Evolutionary conservation across 2,797 vertebrate genomes (phyloP), one percentile per base, ranked within the genome.

Genomic region (Jordanella pulchra): DNA sequence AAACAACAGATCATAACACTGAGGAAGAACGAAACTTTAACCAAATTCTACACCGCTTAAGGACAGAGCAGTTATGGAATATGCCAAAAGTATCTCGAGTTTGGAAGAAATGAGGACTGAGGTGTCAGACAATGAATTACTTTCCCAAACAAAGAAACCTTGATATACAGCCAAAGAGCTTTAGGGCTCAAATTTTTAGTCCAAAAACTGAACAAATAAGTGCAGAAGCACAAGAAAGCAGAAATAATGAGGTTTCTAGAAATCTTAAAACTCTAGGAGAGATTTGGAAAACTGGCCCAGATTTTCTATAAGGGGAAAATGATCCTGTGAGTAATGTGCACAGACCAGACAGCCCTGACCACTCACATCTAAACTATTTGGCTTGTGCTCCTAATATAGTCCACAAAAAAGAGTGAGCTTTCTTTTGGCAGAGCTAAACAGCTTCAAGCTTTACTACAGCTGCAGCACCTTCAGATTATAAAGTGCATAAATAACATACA

Each of bases 91-190:
- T 45, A 81, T 51, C 23, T 14, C 15, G 18, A 45, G 42, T 32
- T 56, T 68, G 58, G 39, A 60, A 54, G 54, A 32, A 54, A 65
- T 10, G 9, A 65, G 67, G 17, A 91, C 79, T 17, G 13, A 74
- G 73, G 85, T 87, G 89, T 84, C 77, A 89, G 55, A 84, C 76
- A 79, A 74, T 58, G 72, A 85, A 76, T 71, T 55, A 75, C 58
- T 78, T 73, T 77, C 76, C 78, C 72, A 88, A 69, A 89, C 86
- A 90, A 87, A 83, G 80, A 87, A 69, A 83, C 27, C 28, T 63
- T 0, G 75, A 74, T 72, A 65, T 81, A 13, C 66, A 78, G 64
- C 69, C 71, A 67, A 80, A 82, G 70, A 75, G 35, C 64, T 66
- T 45, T 44, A 79, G 48, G 54, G 79, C 48, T 78, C 44, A 18